Evolutionary conservation across 2,113 vertebrate species (phyloP), one percentile per base, ranked within the genome.

Genomic region (Phycodurus eques): DNA sequence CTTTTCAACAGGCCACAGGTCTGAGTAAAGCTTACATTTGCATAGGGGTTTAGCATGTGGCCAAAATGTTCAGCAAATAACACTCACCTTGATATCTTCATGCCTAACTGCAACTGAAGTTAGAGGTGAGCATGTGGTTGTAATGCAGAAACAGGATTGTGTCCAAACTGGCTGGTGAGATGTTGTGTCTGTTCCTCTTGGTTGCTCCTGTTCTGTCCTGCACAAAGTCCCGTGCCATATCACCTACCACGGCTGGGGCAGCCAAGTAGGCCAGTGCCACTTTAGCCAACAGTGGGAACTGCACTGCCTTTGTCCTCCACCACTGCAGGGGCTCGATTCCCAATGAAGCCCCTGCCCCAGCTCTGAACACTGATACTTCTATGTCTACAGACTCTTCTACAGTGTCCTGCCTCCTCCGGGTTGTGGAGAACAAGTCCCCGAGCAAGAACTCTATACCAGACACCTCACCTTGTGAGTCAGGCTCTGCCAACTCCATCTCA

Each of bases 361-460:
- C 89, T 64, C 86, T 87, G 74, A 91, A 94, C 70, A 90, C 83
- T 0, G 89, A 87, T 53, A 91, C 74, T 80, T 94, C 92, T 47
- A 88, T 87, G 57, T 94, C 91, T 0, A 91, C 80, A 0, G 90
- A 90, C 79, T 93, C 91, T 57, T 90, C 89, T 14, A 87, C 85
- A 0, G 92, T 91, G 61, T 80, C 79, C 67, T 82, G 77, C 15
- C 71, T 76, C 31, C 80, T 82, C 43, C 33, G 68, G 19, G 87
- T 69, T 1, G 76, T 59, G 0, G 89, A 80, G 77, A 91, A 92
- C 51, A 93, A 43, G 73, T 92, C 92, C 0, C 92, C 92, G 63
- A 93, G 86, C 33, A 93, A 87, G 74, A 92, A 93, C 82, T 93
- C 92, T 67, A 93, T 92, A 1, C 91, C 93, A 0, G 90, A 85